phyloP scores from a whole-genome alignment of 30 jellyfish, hydroid and myxozoan genomes.

The Nemopilema nomurai region DNA sequence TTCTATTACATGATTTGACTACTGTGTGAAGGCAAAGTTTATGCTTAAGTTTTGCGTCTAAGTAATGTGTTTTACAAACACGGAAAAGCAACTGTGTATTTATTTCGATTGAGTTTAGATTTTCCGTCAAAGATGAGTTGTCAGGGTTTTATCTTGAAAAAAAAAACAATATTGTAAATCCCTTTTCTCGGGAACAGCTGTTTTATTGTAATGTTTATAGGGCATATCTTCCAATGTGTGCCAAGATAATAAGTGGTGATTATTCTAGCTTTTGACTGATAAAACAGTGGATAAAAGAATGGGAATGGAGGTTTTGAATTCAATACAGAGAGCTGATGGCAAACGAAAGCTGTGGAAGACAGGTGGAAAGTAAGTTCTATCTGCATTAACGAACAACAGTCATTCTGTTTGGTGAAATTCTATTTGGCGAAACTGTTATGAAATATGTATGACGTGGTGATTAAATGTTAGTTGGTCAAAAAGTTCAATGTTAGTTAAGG shows the following conservation, averaged over 20 bases:
- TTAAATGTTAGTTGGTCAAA: no score
- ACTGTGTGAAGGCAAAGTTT: no score
- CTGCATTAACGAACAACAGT: no score
- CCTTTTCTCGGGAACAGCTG: neutral
- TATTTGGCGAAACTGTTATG: no score
- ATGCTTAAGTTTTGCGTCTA: neutral
- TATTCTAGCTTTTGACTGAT: constrained; percentile 74
- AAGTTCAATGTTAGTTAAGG: no score
- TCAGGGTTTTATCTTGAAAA: neutral
- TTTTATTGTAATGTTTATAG: neutral
- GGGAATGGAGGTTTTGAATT: constrained; percentile 73
- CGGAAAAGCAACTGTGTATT: neutral
- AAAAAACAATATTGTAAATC: neutral
- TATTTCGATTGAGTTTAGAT: neutral
- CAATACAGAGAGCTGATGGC: constrained; percentile 86
- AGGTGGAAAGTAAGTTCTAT: constrained; percentile 59
- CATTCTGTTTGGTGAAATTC: constrained; percentile 11
- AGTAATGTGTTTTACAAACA: neutral
- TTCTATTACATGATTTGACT: no score
- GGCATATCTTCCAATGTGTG: neutral
- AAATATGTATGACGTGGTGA: no score
- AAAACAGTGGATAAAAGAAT: constrained; percentile 67
- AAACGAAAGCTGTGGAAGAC: constrained; percentile 89
- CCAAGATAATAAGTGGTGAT: neutral
- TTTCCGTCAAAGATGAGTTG: neutral